Evolutionary conservation across 1,140 invertebrate species (phyloP), one percentile per base, ranked within the genome.

Genomic region (Latrodectus geometricus): DNA sequence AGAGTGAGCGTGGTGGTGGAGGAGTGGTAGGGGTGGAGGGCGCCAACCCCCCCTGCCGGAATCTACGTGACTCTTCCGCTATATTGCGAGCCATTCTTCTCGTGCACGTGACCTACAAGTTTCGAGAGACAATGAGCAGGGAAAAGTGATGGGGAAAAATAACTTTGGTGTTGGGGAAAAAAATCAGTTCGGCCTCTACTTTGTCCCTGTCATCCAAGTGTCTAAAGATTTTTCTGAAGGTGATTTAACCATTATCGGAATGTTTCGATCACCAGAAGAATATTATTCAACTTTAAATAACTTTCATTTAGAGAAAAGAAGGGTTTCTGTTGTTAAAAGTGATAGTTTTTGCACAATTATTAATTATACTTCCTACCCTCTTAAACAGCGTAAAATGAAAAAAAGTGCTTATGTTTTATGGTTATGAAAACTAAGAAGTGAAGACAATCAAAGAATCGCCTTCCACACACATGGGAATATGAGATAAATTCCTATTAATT

Each of bases 51-150:
- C 83, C 23, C 56, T 54, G 15, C 50, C 50, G 69, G 21, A 72
- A 15, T 7, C 69, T 82, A 83, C 81, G 81, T 83, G 81, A 83
- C 81, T 83, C 69, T 52, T 52, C 69, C 73, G 56, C 50, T 54
- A 83, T 83, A 83, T 83, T 74, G 81, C 81, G 81, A 35, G 70
- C 50, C 73, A 75, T 75, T 75, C 73, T 75, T 75, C 73, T 75
- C 73, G 73, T 12, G 81, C 81, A 75, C 81, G 81, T 83, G 81
- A 83, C 72, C 73, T n/a, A 83, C 81, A 83, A 74, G 81, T 50
- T 48, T 20, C 21, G 50, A 72, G 69, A 21, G 68, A 75, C 73
- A 75, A 75, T 54, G 20, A 66, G 72, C 9, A 61, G 17, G 8
- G 23, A 73, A 73, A 82, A 73, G 52, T 35, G 70, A 56, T 12